Evolutionary conservation across 2,113 vertebrate genomes (phyloP), one percentile per base, ranked within the genome.

Genomic region (Mormoops blainvillei): DNA sequence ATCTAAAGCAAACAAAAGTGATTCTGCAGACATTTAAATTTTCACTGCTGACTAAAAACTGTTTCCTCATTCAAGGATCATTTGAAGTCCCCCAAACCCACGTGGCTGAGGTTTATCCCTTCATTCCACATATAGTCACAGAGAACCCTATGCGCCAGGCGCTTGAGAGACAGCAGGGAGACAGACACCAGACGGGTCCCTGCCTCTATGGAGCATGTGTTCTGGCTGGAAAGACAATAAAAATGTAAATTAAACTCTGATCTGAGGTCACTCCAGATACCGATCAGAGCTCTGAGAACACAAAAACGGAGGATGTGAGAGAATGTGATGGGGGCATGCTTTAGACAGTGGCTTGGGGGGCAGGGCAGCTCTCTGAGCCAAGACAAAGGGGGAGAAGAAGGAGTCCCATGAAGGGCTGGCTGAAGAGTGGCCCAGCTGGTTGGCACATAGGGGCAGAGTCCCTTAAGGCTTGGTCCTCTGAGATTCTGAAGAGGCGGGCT

Each of bases 381-480:
- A 70, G 50, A 54, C 2, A 3, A 15, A 63, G 36, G 6, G 24
- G 4, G 31, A 20, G 15, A 22, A 45, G 41, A 36, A 54, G 20
- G 16, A n/a, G 5, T 26, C 33, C 31, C 0, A 0, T 0, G 5
- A 45, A 54, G 43, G 24, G 43, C 63, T 56, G 41, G 41, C 1
- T 0, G 28, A n/a, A 43, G 43, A 73, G 10, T 14, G 1, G 41
- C 48, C 31, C 71, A 87, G 24, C 68, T 13, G 16, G 45, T 2
- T 11, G 10, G 7, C 4, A 13, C 6, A 0, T 2, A 33, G 15
- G 28, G n/a, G 33, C 8, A 41, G 63, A 56, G 41, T 7, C 33
- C 38, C 50, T 14, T 1, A 5, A 36, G 28, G 9, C n/a, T 31
- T 12, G 28, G 70, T 43, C 56, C 81, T 50, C 74, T 36, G 73